phyloP scores from a whole-genome alignment of 2,113 vertebrate genomes.

The Bothrops jararaca region DNA sequence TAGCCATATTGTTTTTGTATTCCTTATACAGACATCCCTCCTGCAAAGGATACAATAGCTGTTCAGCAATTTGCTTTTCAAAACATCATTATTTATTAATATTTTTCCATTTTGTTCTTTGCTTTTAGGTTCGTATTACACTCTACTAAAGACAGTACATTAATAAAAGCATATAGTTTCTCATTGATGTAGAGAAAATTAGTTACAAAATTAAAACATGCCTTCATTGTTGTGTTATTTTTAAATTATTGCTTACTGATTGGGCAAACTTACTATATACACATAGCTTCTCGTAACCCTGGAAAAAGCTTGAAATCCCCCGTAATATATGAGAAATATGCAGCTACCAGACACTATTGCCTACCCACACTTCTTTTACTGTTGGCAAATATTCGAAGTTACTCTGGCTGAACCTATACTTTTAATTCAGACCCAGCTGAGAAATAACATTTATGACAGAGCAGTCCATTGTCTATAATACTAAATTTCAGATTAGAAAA shows the following conservation, averaged over 20 bases:
- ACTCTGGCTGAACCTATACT: neutral
- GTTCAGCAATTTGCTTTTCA: constrained; percentile 52
- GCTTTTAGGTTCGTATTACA: constrained; percentile 56
- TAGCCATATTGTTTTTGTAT: constrained; percentile 29
- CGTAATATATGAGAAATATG: neutral
- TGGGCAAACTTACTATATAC: neutral
- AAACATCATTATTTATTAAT: constrained; percentile 70
- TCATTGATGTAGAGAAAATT: neutral
- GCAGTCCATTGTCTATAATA: neutral
- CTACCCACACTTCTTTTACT: neutral
- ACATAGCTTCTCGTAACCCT: neutral
- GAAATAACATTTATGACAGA: neutral
- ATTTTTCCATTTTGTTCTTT: constrained; percentile 65
- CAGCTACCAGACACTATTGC: neutral
- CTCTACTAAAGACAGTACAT: neutral
- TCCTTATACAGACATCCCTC: neutral
- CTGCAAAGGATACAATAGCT: constrained; percentile 24
- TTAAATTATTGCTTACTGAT: neutral
- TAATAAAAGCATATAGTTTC: neutral
- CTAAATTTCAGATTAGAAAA: neutral
- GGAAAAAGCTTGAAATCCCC: neutral
- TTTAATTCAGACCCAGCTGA: neutral
- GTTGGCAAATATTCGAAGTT: neutral
- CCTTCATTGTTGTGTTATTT: neutral
- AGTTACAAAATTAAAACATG: neutral